These are phyloP conservation scores for Ammospiza caudacuta DNA, from an alignment of 2,113 vertebrate genomes.

Conservation along the genomic window DNA sequence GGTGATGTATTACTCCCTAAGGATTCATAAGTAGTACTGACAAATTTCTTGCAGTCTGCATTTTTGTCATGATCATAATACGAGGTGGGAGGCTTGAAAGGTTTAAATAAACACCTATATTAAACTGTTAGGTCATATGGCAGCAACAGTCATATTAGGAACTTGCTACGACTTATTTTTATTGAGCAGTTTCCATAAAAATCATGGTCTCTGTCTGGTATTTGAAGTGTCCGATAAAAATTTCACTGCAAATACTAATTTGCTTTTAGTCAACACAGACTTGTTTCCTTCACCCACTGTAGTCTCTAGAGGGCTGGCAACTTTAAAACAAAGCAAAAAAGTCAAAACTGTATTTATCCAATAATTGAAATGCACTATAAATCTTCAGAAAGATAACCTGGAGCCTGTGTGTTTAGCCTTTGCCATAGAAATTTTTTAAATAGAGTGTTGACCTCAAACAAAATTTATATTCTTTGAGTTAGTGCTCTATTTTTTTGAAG, in stretches of 20 bases:
- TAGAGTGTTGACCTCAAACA: not conserved
- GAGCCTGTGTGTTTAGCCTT: not conserved
- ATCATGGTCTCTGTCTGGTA: not conserved
- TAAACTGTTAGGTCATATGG: not conserved
- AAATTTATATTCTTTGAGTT: not conserved
- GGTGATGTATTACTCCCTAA: conserved; percentile 9
- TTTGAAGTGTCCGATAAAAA: not conserved
- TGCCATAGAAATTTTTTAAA: not conserved
- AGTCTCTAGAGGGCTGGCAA: not conserved
- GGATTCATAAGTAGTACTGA: conserved; percentile 41
- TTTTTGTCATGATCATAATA: conserved; percentile 17
- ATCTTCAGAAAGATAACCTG: not conserved
- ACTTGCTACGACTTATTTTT: conserved; percentile 39
- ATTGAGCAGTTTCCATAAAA: conserved; percentile 14
- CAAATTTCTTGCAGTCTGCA: conserved; percentile 1
- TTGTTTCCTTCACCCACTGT: not conserved
- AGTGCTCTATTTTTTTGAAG: not conserved
- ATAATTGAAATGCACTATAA: not conserved
- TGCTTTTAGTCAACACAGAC: not conserved
- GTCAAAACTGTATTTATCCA: not conserved
- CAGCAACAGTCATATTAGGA: not conserved
- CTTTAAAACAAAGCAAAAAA: not conserved
- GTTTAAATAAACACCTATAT: conserved; percentile 51
- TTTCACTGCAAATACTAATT: not conserved
- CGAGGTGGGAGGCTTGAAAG: conserved; percentile 9